Base-by-base conservation (phyloP, 2,888 invertebrate species). In the Luperina nickerlii region DNA sequence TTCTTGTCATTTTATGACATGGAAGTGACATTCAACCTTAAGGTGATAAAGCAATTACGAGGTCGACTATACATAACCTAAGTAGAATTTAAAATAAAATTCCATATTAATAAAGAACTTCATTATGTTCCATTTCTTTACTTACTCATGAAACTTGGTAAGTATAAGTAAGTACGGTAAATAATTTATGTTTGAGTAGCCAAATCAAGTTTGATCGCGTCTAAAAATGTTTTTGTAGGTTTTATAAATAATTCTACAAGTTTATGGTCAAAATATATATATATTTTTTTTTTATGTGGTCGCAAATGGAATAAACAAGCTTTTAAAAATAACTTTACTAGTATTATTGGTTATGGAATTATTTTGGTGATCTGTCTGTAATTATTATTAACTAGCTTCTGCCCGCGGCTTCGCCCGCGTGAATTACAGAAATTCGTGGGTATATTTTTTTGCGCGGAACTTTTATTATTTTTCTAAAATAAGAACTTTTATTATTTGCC, bases 21-120 rank as follows among this genome's bases (percentile, higher is more conserved):
- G 42, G 8, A 42, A n/a, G 27, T 48, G 3, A 11, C 11, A 27
- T 48, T 68, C 48, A n/a, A 48, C 48, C 11, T 20, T 68, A 18
- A 9, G 38, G 38, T 65, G 38, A 65, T 32, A 20, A 65, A 38
- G 6, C 38, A 20, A 65, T 38, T 20, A 11, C 27, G 51, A 69
- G 51, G 15, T 32, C 24, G 24, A 24, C 15, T 54, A 20, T 57
- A 24, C 45, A 15, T 18, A 48, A 24, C 7, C 3, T 70, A 38
- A 73, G 20, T 11, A 57, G 38, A n/a, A 38, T 78, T 78, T 63
- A 45, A 32, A 62, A 78, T 63, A 45, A 32, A 62, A 78, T 54
- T 51, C 20, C n/a, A 32, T 48, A 48, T 54, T 4, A 77, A 77
- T 27, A 69, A 32, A 80, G 20, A 70, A 80, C 11, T 51, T 51